A percentile compares a stretch with the other conserved stretches of the same genome.
Evolutionary conservation across 2,888 invertebrate genomes (phyloP).

Genomic region (Nesidiocoris tenuis): DNA sequence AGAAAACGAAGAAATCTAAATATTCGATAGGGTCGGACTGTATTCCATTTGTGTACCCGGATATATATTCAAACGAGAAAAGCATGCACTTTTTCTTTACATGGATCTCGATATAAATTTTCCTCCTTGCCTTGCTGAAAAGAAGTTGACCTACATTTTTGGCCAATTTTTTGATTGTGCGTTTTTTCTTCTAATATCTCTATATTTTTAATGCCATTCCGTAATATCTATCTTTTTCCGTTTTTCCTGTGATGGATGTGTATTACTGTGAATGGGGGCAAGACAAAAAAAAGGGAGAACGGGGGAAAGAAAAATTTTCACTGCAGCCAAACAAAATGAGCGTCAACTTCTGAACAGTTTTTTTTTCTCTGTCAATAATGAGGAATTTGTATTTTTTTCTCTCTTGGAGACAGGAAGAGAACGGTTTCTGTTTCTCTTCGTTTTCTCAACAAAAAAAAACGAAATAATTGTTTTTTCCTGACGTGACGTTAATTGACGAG

Average conservation of each 20-base stretch:
- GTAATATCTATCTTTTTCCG: slow-evolving; percentile 40
- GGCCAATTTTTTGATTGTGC: slow-evolving; percentile 69
- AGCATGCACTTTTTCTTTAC: slow-evolving; percentile 32
- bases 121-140: slow-evolving; percentile 56
- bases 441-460: background rate
- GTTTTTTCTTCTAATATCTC: slow-evolving; percentile 54
- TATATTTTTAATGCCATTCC: slow-evolving; percentile 47
- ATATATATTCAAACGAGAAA: too few species aligned
- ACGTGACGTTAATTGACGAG: too few species aligned
- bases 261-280: slow-evolving; percentile 40
- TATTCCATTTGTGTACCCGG: slow-evolving; percentile 28
- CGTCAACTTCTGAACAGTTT: slow-evolving; percentile 72
- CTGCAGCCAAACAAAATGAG: slow-evolving; percentile 69
- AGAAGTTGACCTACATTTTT: slow-evolving; percentile 95
- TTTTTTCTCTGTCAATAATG: slow-evolving; percentile 11
- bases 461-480: background rate
- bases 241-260: slow-evolving; percentile 48
- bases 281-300: slow-evolving; percentile 20
- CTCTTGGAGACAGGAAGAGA: background rate
- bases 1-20: too few species aligned
- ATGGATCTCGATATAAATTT: slow-evolving; percentile 31
- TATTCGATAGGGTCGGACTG: background rate
- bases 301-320: slow-evolving; percentile 39
- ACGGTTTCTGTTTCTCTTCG: background rate
- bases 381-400: too few species aligned